Base-by-base conservation (phyloP, 2,888 invertebrate genomes). In the Rugalucina vietnamica region DNA sequence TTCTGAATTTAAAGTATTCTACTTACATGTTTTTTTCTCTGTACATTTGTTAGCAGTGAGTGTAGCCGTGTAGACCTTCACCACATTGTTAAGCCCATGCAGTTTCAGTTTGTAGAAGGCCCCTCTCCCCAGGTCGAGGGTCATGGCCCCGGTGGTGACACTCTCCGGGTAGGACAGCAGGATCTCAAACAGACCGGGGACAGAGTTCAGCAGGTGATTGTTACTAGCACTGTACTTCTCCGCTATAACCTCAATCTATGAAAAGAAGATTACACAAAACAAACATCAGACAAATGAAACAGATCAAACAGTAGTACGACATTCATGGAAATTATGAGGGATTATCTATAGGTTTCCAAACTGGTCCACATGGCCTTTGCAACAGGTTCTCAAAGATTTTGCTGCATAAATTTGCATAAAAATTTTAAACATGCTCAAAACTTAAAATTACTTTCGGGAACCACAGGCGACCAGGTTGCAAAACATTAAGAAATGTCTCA, bases 101-200 rank as follows among this genome's bases (percentile, higher is more conserved):
- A 92, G 87, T 54, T 90, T 90, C 12, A 93, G 90, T 36, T 89
- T 91, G 82, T 92, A 92, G 84, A 89, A 93, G 0, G 91, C 83
- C 10, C 91, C 89, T n/a, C 85, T 78, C n/a, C 85, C 85, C 21
- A 92, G 90, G 54, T 89, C 89, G 12, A 91, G 87, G 54, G 92
- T 86, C 72, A 91, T 89, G 8, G 91, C 89, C 49, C 91, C 91
- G 73, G 91, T 90, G 8, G 88, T 88, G 14, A 91, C 87, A 77
- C 91, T 91, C 82, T 91, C 89, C 14, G 92, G 92, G 81, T 87
- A 92, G 8, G 92, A 91, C 81, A 92, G 90, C 29, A 91, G 37
- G 10, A 90, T 88, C 84, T 92, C 92, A 65, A 88, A 86, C 14
- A 91, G 69, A 0, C 90, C 88, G 0, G 93, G 93, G 70, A 93